Base-by-base conservation (phyloP, 2,888 invertebrate species). In the Melipona bicolor region DNA sequence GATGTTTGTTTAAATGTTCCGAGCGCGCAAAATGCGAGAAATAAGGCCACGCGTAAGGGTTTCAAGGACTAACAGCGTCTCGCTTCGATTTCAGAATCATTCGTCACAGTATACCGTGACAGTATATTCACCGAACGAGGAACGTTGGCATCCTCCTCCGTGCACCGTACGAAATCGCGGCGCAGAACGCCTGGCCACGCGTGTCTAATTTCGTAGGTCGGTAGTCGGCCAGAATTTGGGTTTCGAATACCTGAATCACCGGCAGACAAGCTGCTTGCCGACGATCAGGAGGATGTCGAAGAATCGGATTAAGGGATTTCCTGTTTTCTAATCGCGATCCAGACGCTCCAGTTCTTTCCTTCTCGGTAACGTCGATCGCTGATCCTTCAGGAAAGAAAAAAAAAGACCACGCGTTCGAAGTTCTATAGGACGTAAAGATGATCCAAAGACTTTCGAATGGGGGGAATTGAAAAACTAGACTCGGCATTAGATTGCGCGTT, bases 221-320 rank as follows among this genome's bases (percentile, higher is more conserved):
- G 15, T 50, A 21, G 69, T 50, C 65, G 71, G 27, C 52, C 59
- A 70, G 52, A 50, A 49, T 70, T 67, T 73, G 9, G 32, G 67
- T 36, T 59, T 11, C 21, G 32, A 49, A 24, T 81, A 79, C 75
- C 76, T 82, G 68, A 73, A 81, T 24, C 56, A 54, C 19, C 27
- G 21, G 21, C 36, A 19, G 43, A 15, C 71, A 62, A 43, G n/a
- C 64, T 75, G 32, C 19, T 17, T 36, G 21, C 32, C 19, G 32
- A 59, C 19, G 32, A 59, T 32, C 59, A 69, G 61, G 50, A 76
- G 76, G 78, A 61, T 24, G 81, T 78, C 81, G 24, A 62, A 19
- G 78, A 84, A 85, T 81, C 81, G 85, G 85, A 80, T 85, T 85
- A 83, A 61, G 72, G 85, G 80, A 85, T 83, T 80, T 83, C 67